Evolutionary conservation across 2,888 invertebrate genomes (phyloP).

Genomic region (Petrophora chlorosata): DNA sequence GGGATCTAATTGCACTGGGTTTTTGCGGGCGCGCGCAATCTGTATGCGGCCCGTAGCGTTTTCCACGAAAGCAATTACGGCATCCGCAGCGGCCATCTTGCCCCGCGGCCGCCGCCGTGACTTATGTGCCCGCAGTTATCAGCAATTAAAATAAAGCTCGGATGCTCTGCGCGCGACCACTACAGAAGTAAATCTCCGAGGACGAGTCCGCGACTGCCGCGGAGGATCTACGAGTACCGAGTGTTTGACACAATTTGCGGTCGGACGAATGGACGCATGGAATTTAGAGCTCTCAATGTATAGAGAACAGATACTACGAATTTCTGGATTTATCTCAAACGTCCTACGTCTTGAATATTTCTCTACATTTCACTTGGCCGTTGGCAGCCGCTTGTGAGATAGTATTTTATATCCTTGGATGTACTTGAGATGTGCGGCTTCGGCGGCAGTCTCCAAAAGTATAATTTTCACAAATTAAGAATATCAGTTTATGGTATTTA

Average conservation of each 20-base stretch:
- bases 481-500: constrained; percentile 2
- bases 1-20: constrained; percentile 61
- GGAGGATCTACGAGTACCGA: no score
- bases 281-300: no score
- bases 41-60: constrained; percentile 62
- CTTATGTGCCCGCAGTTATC: constrained; percentile 58
- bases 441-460: not conserved
- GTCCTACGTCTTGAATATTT: no score
- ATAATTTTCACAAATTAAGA: not conserved
- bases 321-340: no score
- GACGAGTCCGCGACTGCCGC: not conserved
- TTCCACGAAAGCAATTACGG: constrained; percentile 80
- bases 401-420: no score
- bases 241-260: no score
- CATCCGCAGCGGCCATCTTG: constrained; percentile 79
- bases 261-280: no score
- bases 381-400: no score
- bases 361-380: no score
- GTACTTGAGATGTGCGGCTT: not conserved
- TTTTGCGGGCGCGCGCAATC: constrained; percentile 67
- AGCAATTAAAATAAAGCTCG: constrained; percentile 61
- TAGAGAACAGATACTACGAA: no score
- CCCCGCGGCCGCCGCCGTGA: constrained; percentile 39
- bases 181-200: not conserved
- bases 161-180: constrained; percentile 13